Conservation (phyloP, 2,888 invertebrate genomes). For the Drosophila fungiperda region DNA sequence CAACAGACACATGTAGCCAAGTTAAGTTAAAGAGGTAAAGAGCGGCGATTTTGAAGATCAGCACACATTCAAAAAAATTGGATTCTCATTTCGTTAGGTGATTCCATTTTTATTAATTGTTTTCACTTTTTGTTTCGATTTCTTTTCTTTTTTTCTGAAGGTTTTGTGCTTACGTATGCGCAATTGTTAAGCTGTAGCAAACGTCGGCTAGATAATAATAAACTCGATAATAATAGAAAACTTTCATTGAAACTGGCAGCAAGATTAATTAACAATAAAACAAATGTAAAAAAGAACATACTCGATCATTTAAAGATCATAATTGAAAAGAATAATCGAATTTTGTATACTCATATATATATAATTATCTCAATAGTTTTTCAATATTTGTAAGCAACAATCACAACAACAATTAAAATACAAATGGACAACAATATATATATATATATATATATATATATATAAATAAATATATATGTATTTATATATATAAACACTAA, state of each 20-base stretch:
- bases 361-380: slow-evolving; percentile 20
- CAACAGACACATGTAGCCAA: slow-evolving; percentile 27
- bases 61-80: slow-evolving; percentile 8
- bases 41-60: slow-evolving; percentile 1
- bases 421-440: slow-evolving; percentile 56
- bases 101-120: slow-evolving; percentile 4
- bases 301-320: slow-evolving; percentile 5
- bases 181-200: slow-evolving; percentile 53
- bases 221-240: background rate
- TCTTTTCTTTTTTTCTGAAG: slow-evolving; percentile 29
- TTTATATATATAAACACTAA: slow-evolving; percentile 15
- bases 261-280: slow-evolving; percentile 9
- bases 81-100: slow-evolving; percentile 5
- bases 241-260: slow-evolving; percentile 18
- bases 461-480: slow-evolving; percentile 4
- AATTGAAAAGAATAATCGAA: slow-evolving; percentile 22
- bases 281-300: background rate
- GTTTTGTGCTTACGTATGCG: slow-evolving; percentile 77
- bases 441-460: slow-evolving; percentile 25
- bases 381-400: slow-evolving; percentile 52
- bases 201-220: slow-evolving; percentile 17
- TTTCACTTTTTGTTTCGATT: background rate
- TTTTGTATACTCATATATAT: slow-evolving; percentile 26
- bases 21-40: slow-evolving; percentile 11
- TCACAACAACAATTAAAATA: slow-evolving; percentile 65